Percentiles rank a stretch among this genome's conserved stretches.
phyloP scores from a whole-genome alignment of 2,797 vertebrate species.

The Uromys caudimaculatus region DNA sequence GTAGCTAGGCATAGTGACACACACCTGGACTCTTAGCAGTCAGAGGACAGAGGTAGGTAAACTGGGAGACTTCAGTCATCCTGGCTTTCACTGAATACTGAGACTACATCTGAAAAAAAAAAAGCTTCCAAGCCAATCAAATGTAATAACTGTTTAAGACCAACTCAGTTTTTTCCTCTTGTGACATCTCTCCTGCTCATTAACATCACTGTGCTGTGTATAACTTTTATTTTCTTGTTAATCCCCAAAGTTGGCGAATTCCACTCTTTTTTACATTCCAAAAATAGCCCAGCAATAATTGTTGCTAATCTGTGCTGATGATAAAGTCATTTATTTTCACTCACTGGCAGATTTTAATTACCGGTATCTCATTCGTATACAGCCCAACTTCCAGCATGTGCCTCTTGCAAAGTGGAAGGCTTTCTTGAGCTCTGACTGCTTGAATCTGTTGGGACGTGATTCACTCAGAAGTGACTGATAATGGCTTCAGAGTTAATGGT shows the following conservation, averaged over 20 bases:
- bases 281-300: constrained; percentile 34
- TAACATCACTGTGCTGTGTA: neutral
- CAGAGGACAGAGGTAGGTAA: no score
- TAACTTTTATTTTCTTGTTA: constrained; percentile 19
- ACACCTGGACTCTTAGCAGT: neutral
- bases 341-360: constrained; percentile 12
- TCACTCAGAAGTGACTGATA: neutral
- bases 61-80: neutral
- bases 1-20: neutral
- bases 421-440: neutral
- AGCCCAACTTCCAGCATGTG: neutral
- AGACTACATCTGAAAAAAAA: neutral
- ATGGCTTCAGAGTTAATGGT: neutral
- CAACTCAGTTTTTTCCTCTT: neutral
- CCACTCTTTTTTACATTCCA: neutral
- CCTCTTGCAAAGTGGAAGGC: neutral
- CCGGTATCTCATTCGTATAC: neutral
- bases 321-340: constrained; percentile 4
- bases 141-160: neutral
- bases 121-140: neutral
- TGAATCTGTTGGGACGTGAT: neutral
- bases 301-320: neutral
- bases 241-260: neutral
- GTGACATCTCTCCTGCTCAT: neutral
- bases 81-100: neutral